These are phyloP conservation scores for Cataglyphis altisquamis DNA, from an alignment of 2,888 invertebrate species.

Conservation along the genomic window DNA sequence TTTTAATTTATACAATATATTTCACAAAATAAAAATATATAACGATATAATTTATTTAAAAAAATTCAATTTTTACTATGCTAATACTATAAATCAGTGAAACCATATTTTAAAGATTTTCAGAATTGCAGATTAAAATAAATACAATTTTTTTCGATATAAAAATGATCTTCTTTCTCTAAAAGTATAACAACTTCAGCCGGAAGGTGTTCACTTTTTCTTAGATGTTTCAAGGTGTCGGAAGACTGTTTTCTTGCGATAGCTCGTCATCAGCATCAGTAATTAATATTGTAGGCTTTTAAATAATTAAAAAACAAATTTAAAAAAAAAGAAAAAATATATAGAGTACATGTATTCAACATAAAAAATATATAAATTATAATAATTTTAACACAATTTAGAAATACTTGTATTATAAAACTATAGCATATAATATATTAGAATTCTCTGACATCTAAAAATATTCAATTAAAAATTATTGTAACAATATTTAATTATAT, in stretches of 20 bases:
- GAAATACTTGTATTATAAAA: background rate
- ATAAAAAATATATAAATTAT: background rate
- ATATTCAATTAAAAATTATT: slow-evolving; percentile 1
- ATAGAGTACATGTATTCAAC: background rate
- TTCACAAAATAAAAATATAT: background rate
- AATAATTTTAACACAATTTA: background rate
- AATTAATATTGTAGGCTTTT: background rate
- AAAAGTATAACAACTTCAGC: background rate
- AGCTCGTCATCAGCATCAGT: background rate
- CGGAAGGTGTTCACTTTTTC: background rate
- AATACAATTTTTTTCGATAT: background rate
- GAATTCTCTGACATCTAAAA: background rate
- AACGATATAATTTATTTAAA: background rate
- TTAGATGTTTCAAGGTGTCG: background rate
- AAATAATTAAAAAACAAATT: slow-evolving; percentile 7
- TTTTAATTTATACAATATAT: background rate
- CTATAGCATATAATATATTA: background rate
- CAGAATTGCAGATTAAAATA: background rate
- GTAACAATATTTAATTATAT: background rate
- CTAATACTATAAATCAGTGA: background rate
- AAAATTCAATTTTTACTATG: background rate
- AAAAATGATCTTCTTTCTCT: background rate
- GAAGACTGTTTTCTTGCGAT: background rate
- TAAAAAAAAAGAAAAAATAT: slow-evolving; percentile 1
- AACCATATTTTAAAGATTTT: background rate